Base-by-base conservation (phyloP, 2,888 invertebrate species). In the Orgyia antiqua region DNA sequence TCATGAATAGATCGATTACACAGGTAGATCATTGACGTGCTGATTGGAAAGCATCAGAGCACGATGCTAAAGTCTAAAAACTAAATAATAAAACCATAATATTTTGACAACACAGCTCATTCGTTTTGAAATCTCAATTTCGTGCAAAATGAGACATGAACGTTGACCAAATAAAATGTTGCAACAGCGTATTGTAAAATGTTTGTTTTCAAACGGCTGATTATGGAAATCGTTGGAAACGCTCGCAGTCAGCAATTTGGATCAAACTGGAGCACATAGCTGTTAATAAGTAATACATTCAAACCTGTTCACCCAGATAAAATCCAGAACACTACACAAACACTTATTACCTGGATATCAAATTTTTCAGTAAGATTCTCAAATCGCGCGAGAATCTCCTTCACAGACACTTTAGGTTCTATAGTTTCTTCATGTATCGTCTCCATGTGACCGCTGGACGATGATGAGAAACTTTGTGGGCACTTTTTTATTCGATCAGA, bases 351-450 rank as follows among this genome's bases (percentile, higher is more conserved):
- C 66, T 66, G 66, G 34, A 45, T 53, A 42, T 87, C 79, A 50
- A 73, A 71, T 55, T 86, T 88, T 53, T 87, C 83, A 39, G 74
- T 89, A 49, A 92, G 86, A 62, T 91, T 91, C 75, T 94, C 94
- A 75, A 94, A 94, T 45, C 94, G 88, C 31, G 93, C 93, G 53
- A 94, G 86, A 51, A 94, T 94, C 65, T 93, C 94, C 66, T 92
- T 92, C 44, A 94, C 94, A 43, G 94, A 94, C 58, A 94, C 89
- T 80, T 94, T 94, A n/a, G 91, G 91, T 66, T 94, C 94, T 25
- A 83, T 86, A 18, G 89, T 89, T 59, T 94, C 94, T 70, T 94
- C 94, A 36, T 92, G 89, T 43, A 94, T 94, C 28, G 94, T 94
- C 73, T 93, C 94, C 94, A 94, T 94, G 68, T 89, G 90, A 51